phyloP scores from a whole-genome alignment of 1,140 invertebrate genomes.

The Vollenhovia emeryi region DNA sequence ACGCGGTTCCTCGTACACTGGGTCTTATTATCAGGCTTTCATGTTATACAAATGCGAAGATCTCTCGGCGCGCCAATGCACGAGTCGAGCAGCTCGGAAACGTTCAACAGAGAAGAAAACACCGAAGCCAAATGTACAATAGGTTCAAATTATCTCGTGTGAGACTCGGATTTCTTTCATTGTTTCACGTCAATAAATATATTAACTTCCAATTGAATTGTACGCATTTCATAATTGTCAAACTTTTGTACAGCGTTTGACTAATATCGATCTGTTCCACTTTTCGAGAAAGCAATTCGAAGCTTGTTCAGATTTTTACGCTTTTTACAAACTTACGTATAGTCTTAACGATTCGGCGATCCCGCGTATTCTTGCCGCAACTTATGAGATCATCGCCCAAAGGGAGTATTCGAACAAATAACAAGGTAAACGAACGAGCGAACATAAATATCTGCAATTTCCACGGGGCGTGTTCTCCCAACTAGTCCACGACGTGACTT shows the following conservation, averaged over 20 bases:
- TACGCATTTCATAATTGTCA: neutral
- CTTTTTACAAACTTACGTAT: neutral
- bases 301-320: neutral
- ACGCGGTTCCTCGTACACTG: conserved; percentile 58
- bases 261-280: neutral
- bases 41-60: conserved; percentile 64
- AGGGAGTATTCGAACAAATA: conserved; percentile 16
- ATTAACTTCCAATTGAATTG: neutral
- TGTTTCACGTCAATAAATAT: neutral
- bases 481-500: conserved; percentile 55
- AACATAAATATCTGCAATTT: conserved; percentile 50
- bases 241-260: neutral
- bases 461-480: conserved; percentile 57
- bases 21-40: conserved; percentile 85
- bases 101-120: neutral
- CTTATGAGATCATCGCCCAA: neutral
- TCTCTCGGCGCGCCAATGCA: conserved; percentile 2
- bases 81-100: neutral
- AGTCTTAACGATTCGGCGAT: neutral
- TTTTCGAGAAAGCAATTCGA: neutral
- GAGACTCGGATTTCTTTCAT: neutral
- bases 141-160: neutral
- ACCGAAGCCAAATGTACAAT: neutral
- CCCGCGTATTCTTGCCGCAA: neutral
- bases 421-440: conserved; percentile 12